Evolutionary conservation across 2,113 vertebrate genomes (phyloP).

Genomic region (Atractosteus spatula): DNA sequence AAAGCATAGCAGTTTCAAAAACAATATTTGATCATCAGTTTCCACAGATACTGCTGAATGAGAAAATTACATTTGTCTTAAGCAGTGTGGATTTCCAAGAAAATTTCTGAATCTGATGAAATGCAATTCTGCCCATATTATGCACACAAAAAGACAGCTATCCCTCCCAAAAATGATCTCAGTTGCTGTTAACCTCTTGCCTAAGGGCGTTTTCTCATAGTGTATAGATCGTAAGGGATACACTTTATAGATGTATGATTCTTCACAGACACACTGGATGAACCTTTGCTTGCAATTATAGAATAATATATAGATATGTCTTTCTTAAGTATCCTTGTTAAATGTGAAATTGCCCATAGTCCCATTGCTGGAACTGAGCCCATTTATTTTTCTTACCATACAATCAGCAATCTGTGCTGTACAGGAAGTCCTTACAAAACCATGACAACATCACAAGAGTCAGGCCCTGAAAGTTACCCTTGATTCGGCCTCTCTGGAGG

Average conservation of each 20-base stretch:
- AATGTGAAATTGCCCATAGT: too few relatives aligned
- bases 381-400: background rate
- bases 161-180: background rate
- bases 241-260: too few relatives aligned
- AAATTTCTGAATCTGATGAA: constrained; percentile 5
- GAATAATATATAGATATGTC: too few relatives aligned
- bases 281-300: too few relatives aligned
- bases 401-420: background rate
- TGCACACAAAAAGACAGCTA: too few relatives aligned
- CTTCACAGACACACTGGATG: too few relatives aligned
- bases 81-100: background rate
- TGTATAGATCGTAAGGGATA: too few relatives aligned
- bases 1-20: background rate
- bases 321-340: too few relatives aligned
- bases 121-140: background rate
- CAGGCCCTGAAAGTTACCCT: background rate
- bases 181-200: background rate
- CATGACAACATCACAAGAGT: background rate
- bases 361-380: too few relatives aligned
- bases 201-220: too few relatives aligned
- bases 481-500: background rate
- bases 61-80: background rate
- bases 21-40: background rate
- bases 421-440: background rate
- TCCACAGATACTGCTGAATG: background rate